phyloP scores from a whole-genome alignment of 2,888 invertebrate genomes.

The Drosophila paramelanica region DNA sequence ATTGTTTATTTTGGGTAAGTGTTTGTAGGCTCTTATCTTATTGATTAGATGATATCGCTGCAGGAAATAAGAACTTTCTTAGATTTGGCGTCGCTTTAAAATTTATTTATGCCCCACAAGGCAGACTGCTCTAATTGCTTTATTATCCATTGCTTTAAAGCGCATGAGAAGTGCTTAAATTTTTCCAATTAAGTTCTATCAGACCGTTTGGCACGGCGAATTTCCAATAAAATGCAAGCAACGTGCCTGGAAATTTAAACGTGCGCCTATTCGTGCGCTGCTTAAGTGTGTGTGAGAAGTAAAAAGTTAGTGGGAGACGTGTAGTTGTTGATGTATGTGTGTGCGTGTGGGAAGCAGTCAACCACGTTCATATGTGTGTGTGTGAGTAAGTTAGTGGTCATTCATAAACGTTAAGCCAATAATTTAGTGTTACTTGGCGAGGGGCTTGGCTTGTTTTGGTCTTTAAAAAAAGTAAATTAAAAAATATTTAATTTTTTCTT shows the following conservation, averaged over 20 bases:
- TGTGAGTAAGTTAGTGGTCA: slow-evolving; percentile 41
- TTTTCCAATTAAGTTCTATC: slow-evolving; percentile 69
- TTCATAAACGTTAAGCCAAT: slow-evolving; percentile 69
- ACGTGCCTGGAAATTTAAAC: slow-evolving; percentile 71
- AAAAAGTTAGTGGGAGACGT: not conserved
- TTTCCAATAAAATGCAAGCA: slow-evolving; percentile 70
- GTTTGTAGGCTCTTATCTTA: slow-evolving; percentile 44
- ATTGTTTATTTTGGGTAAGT: slow-evolving; percentile 9
- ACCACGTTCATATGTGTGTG: slow-evolving; percentile 9
- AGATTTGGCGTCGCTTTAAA: slow-evolving; percentile 9
- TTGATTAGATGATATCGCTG: slow-evolving; percentile 44
- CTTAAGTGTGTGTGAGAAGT: not conserved
- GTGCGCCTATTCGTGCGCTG: slow-evolving; percentile 33
- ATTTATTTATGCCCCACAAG: slow-evolving; percentile 38
- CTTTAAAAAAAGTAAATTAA: slow-evolving; percentile 34
- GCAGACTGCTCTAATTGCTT: slow-evolving; percentile 64
- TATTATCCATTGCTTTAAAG: slow-evolving; percentile 49
- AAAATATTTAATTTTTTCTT: slow-evolving; percentile 27
- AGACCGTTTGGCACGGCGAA: slow-evolving; percentile 50
- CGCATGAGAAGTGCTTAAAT: slow-evolving; percentile 60
- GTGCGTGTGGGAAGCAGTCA: slow-evolving; percentile 9
- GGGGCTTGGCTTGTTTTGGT: slow-evolving; percentile 36
- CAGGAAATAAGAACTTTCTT: slow-evolving; percentile 29
- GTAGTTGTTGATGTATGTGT: not conserved
- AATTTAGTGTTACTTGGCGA: slow-evolving; percentile 55